phyloP scores from a whole-genome alignment of 2,888 invertebrate species.

The Nebria salina region DNA sequence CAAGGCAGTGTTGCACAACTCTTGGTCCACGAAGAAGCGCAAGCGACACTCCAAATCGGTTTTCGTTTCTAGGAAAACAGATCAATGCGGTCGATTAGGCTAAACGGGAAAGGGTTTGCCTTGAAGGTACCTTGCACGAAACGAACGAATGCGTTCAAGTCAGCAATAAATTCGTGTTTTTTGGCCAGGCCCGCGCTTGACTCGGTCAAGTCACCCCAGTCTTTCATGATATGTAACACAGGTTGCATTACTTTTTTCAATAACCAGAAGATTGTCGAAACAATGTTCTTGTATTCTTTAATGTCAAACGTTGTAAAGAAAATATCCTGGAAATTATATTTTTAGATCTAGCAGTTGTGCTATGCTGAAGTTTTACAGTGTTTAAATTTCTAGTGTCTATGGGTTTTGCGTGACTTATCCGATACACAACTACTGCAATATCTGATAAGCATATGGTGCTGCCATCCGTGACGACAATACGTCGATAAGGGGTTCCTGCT shows the following conservation, averaged over 20 bases:
- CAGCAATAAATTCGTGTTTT: conserved; percentile 67
- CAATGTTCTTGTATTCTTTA: conserved; percentile 53
- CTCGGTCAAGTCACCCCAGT: conserved; percentile 68
- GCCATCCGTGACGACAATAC: conserved; percentile 73
- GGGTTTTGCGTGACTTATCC: conserved; percentile 67
- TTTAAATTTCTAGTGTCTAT: conserved; percentile 74
- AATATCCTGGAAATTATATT: conserved; percentile 54
- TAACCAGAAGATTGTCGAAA: conserved; percentile 55
- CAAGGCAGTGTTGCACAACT: conserved; percentile 69
- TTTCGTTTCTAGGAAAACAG: conserved; percentile 67
- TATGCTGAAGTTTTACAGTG: conserved; percentile 66
- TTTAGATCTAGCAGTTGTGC: conserved; percentile 3
- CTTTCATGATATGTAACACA: conserved; percentile 62
- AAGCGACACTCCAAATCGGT: conserved; percentile 72
- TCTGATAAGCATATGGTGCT: conserved; percentile 68
- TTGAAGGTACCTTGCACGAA: conserved; percentile 64
- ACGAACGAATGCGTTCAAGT: conserved; percentile 66
- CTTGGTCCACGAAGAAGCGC: conserved; percentile 69
- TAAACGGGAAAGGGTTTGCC: background rate
- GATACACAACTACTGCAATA: conserved; percentile 75
- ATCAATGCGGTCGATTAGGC: background rate
- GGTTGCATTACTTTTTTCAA: conserved; percentile 60
- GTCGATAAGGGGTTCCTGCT: conserved; percentile 61
- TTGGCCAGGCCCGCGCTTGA: conserved; percentile 62
- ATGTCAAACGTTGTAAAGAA: conserved; percentile 57